phyloP scores from a whole-genome alignment of 2,888 invertebrate species.

The Caenorhabditis sp. region DNA sequence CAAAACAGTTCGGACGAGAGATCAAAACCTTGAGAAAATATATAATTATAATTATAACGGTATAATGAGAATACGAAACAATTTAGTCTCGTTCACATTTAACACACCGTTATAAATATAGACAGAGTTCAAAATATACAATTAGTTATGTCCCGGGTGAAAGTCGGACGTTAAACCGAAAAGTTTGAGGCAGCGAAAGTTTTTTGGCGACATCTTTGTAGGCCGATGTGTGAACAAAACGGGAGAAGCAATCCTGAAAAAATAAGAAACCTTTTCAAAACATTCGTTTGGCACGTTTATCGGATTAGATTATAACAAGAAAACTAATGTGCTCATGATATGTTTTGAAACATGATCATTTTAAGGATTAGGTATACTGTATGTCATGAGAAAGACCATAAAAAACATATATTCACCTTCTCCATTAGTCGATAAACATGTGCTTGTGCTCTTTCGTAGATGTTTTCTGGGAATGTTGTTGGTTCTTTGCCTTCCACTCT shows the following conservation, averaged over 20 bases:
- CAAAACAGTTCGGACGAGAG: not conserved
- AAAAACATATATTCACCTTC: conserved; percentile 33
- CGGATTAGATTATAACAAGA: not conserved
- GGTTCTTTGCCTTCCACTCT: conserved; percentile 55
- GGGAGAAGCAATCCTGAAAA: conserved; percentile 60
- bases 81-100: not conserved
- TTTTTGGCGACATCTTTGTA: conserved; percentile 63
- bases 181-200: conserved; percentile 56
- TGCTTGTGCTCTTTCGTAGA: conserved; percentile 60
- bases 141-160: conserved; percentile 31
- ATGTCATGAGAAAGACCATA: not conserved
- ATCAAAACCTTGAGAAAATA: conserved; percentile 4
- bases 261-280: too few species aligned
- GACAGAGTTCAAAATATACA: not conserved
- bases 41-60: not conserved
- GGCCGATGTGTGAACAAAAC: conserved; percentile 59
- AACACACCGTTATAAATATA: not conserved
- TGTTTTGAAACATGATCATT: not conserved
- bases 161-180: conserved; percentile 56
- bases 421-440: conserved; percentile 63
- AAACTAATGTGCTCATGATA: not conserved
- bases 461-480: conserved; percentile 54
- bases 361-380: not conserved
- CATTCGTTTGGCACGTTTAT: not conserved
- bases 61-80: not conserved